Percentiles rank a stretch among this genome's conserved stretches.
These are phyloP conservation scores for Pionites leucogaster DNA, from an alignment of 2,113 vertebrate species.

Conservation along the genomic window DNA sequence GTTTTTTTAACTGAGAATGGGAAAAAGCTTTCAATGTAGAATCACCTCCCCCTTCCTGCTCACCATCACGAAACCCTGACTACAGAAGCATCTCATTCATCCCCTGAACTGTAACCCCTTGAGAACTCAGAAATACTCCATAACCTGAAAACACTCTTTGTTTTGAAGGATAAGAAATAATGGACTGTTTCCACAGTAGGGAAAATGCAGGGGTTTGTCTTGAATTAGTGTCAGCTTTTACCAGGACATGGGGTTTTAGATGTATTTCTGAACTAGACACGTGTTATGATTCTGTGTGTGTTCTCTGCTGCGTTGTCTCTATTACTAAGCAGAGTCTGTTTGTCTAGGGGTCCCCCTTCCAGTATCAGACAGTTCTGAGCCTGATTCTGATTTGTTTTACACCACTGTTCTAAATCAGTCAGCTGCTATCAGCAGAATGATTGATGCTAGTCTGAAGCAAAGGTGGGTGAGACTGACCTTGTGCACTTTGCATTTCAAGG, in stretches of 20 bases:
- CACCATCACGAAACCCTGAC: neutral
- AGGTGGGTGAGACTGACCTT: neutral
- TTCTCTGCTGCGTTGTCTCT: neutral
- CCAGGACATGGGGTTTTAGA: neutral
- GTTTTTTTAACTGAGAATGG: neutral
- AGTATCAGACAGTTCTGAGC: neutral
- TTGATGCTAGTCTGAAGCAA: neutral
- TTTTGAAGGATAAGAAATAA: constrained; percentile 46
- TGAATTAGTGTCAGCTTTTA: constrained; percentile 56
- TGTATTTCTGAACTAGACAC: constrained; percentile 21
- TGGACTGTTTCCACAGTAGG: constrained; percentile 11
- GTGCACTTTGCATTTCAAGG: neutral
- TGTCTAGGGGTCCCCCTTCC: neutral
- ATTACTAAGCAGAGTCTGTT: neutral
- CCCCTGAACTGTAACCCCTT: constrained; percentile 8
- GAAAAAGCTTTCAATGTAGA: constrained; percentile 23
- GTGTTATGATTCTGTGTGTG: neutral
- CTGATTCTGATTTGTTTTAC: neutral
- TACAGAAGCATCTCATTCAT: neutral
- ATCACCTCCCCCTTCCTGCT: neutral
- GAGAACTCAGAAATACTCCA: constrained; percentile 34
- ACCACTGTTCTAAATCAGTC: neutral
- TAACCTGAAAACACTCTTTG: constrained; percentile 33
- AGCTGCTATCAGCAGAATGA: neutral
- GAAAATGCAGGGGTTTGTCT: constrained; percentile 21